Percentiles rank a stretch among this genome's conserved stretches.
These are phyloP conservation scores for Hippocampus guttulatus DNA, from an alignment of 2,113 vertebrate genomes.

Conservation along the genomic window DNA sequence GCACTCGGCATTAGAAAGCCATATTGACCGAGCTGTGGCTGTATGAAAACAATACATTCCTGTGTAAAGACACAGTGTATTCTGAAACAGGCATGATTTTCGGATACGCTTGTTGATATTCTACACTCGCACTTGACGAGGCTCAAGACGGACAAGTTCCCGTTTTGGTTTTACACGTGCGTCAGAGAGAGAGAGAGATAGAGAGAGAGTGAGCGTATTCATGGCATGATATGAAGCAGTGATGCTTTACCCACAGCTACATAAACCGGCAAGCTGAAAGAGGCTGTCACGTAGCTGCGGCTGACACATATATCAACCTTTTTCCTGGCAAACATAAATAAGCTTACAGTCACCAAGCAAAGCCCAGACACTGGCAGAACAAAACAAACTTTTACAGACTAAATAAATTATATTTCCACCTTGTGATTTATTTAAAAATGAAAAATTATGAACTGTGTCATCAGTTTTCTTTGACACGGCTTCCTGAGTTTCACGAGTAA, in stretches of 20 bases:
- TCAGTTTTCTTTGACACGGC: not conserved
- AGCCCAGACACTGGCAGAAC: constrained; percentile 20
- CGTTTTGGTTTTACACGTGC: constrained; percentile 53
- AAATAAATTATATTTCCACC: constrained; percentile 22
- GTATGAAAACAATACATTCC: constrained; percentile 65
- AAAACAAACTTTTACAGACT: constrained; percentile 38
- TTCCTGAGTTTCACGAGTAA: constrained; percentile 11
- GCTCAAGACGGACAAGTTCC: constrained; percentile 54
- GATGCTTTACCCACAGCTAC: constrained; percentile 47
- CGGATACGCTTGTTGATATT: constrained; percentile 59
- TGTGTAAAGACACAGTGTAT: constrained; percentile 56
- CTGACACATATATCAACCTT: constrained; percentile 51
- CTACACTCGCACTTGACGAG: constrained; percentile 45
- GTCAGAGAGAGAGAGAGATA: constrained; percentile 36
- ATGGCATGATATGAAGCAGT: constrained; percentile 38
- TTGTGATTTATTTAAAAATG: constrained; percentile 7
- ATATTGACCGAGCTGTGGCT: constrained; percentile 55
- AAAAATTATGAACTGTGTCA: constrained; percentile 1
- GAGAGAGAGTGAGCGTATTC: constrained; percentile 40
- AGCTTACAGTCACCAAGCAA: constrained; percentile 15
- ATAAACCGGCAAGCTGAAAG: constrained; percentile 55
- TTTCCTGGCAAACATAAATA: constrained; percentile 45
- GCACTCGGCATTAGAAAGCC: constrained; percentile 53
- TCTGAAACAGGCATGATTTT: constrained; percentile 53
- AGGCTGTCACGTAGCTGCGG: constrained; percentile 43